These are phyloP conservation scores for Temnothorax unifasciatus DNA, from an alignment of 2,888 invertebrate species.

Conservation along the genomic window DNA sequence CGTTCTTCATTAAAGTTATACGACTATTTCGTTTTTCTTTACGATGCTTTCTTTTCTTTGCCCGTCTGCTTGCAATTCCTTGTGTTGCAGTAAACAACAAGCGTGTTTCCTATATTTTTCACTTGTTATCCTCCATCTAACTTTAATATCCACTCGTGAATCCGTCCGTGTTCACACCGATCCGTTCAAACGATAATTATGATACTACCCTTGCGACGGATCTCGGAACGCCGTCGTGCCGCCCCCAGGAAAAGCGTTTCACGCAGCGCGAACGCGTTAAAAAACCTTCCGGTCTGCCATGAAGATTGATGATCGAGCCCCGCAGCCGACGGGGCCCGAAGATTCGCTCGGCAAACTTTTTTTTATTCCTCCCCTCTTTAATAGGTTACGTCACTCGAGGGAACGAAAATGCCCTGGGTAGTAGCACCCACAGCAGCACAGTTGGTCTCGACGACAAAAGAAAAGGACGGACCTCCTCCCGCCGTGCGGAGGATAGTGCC, in stretches of 20 bases:
- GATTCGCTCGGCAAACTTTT: conserved; percentile 54
- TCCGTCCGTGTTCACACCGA: conserved; percentile 23
- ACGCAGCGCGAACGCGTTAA: conserved; percentile 47
- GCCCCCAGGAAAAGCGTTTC: conserved; percentile 33
- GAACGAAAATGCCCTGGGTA: conserved; percentile 56
- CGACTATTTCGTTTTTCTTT: background rate
- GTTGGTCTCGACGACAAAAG: conserved; percentile 54
- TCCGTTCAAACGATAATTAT: conserved; percentile 50
- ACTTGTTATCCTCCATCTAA: background rate
- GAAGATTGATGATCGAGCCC: conserved; percentile 70
- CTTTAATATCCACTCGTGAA: conserved; percentile 19
- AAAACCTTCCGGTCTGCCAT: conserved; percentile 51
- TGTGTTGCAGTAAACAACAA: background rate
- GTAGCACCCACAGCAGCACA: conserved; percentile 42
- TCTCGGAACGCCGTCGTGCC: conserved; percentile 5
- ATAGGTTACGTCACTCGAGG: conserved; percentile 62
- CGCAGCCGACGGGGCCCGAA: conserved; percentile 41
- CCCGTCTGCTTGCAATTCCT: background rate
- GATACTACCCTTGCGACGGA: conserved; percentile 40
- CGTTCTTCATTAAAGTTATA: conserved; percentile 19
- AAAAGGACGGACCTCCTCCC: conserved; percentile 17
- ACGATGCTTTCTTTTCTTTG: too few species aligned
- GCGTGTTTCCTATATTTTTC: background rate
- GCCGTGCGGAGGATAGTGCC: conserved; percentile 22
- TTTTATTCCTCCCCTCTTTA: conserved; percentile 51